These are phyloP conservation scores for Meda fulgida DNA, from an alignment of 2,797 vertebrate genomes.

Conservation along the genomic window DNA sequence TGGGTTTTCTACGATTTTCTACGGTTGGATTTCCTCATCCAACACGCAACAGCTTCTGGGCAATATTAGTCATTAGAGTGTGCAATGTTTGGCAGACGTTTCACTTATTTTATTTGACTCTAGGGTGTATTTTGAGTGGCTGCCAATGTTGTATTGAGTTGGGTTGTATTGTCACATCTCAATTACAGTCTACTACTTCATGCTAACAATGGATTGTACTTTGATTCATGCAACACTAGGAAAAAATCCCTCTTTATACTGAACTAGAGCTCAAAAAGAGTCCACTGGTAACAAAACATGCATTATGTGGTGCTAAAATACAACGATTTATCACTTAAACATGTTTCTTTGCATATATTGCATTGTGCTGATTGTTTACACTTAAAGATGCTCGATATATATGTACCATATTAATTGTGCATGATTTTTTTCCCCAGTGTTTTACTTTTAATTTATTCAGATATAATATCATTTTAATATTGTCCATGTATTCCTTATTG, in stretches of 20 bases:
- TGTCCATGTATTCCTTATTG: not conserved
- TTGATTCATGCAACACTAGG: constrained; percentile 6
- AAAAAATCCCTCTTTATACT: constrained; percentile 22
- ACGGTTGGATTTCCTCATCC: no score
- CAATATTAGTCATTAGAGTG: no score
- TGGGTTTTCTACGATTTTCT: not conserved
- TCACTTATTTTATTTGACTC: not conserved
- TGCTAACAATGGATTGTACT: constrained; percentile 23
- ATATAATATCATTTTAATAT: not conserved
- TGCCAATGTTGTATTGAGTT: constrained; percentile 37
- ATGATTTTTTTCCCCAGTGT: not conserved
- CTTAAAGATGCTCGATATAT: not conserved
- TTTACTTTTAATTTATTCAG: not conserved
- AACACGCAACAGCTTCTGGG: not conserved
- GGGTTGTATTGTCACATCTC: constrained; percentile 19
- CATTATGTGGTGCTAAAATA: not conserved
- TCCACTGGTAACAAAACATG: constrained; percentile 18
- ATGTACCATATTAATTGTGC: not conserved
- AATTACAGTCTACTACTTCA: not conserved
- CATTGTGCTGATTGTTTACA: constrained; percentile 1
- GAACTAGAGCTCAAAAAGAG: not conserved
- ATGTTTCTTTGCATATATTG: constrained; percentile 2
- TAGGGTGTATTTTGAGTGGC: constrained; percentile 7
- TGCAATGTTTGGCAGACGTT: not conserved
- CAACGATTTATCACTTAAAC: constrained; percentile 17